Evolutionary conservation across 2,113 vertebrate genomes (phyloP), one percentile per base, ranked within the genome.

Genomic region (Progne subis): DNA sequence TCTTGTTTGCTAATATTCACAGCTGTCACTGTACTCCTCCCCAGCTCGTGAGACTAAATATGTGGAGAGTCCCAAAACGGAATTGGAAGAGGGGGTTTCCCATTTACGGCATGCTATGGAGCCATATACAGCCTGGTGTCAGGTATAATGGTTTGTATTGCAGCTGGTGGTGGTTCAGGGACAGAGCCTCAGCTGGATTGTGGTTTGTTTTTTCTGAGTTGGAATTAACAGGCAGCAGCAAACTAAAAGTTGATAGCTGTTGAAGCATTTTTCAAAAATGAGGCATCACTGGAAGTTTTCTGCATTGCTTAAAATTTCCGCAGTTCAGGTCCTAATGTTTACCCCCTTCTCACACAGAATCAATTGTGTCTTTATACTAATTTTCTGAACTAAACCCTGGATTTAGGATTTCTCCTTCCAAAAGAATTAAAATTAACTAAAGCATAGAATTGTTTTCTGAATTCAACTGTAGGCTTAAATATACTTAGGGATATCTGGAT

Each of bases 1-100:
- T 94, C 82, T 91, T 96, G 83, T 94, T 93, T 96, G 93, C 95
- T 94, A 64, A 96, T 92, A 52, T 96, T 92, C 84, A 69, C 97
- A 99, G 99, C 97, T 99, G 93, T 99, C 99, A 59, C 97, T 99
- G 39, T 99, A 99, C 97, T 98, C 97, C 55, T 96, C 91, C 70
- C 99, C 99, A 43, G 87, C 95, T 94, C 78, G 78, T 26, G 97
- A 97, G 72, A 94, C 94, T 74, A 98, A 86, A n/a, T 97, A 95
- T 70, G 97, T 95, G 96, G 98, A 99, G 91, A 95, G 97, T 3
- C 95, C 98, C 86, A 97, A 95, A 47, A 98, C 97, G 1, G 97
- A 94, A 5, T 26, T 99, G 97, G 99, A 99, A 96, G 97, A 99
- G 94, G 97, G 95, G 19, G 96, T 99, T 39, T 97, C 98, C 1